Base-by-base conservation (phyloP, 2,888 invertebrate species). In the Kryphioiulus occultus region DNA sequence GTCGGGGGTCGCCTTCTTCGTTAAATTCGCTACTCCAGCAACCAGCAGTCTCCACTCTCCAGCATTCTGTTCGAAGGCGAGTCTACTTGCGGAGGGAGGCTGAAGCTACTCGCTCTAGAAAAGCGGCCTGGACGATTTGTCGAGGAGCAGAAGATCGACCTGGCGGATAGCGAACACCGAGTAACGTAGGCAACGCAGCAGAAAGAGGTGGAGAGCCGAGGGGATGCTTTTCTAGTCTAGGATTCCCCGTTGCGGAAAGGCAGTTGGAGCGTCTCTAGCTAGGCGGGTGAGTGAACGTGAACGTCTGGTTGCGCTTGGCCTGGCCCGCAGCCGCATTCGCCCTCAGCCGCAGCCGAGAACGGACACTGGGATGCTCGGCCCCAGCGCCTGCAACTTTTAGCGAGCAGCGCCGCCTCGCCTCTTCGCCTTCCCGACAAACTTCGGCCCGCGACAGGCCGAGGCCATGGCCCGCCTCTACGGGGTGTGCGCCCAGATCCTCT, bases 121-220 rank as follows among this genome's bases (percentile, higher is more conserved):
- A 59, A 59, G 59, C 47, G 47, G 10, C 59, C 59, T 59, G n/a
- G 59, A 59, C 19, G 59, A 59, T 59, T 59, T n/a, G n/a, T 1
- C n/a, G 5, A 59, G 59, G 59, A n/a, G 59, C 59, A 59, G 59
- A 59, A 59, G 59, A 59, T 59, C 59, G 59, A 59, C 59, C 59
- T 59, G 59, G 59, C 2, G 59, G 59, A 59, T 59, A n/a, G n/a
- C n/a, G n/a, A n/a, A n/a, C n/a, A 59, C 59, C n/a, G n/a, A 59
- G 59, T 59, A 59, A 59, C 59, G 59, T 59, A 59, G 59, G 59
- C 59, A 59, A 59, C 59, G 59, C n/a, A n/a, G 59, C n/a, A 59
- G 59, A 59, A 22, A 59, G 59, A 59, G 59, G 59, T n/a, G 59
- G 59, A 59, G 59, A n/a, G 59, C 9, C 47, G 47, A 10, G 19